Base-by-base conservation (phyloP, 2,797 vertebrate genomes). In the Micromesistius poutassou region DNA sequence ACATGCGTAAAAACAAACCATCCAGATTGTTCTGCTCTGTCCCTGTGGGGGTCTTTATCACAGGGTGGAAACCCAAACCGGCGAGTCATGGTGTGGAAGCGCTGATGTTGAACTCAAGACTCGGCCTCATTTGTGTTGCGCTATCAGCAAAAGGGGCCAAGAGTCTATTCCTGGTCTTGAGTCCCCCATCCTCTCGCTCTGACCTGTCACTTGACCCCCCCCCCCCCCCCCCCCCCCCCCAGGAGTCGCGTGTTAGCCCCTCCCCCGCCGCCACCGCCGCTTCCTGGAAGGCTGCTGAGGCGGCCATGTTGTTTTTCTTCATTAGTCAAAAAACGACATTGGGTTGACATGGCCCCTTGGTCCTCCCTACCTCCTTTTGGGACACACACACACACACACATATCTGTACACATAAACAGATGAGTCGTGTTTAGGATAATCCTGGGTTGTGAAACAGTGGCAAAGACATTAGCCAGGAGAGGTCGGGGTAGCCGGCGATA, bases 371-470 rank as follows among this genome's bases (percentile, higher is more conserved):
- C 75, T 76, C 77, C 81, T 78, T 79, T 80, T 42, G 25, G 19
- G 13, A 13, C 76, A 74, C 71, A 77, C 72, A 25, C 71, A 73
- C 79, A 75, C 73, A 66, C 77, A 78, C 62, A 71, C 30, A 71
- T 71, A 62, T 62, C 50, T 62, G 50, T 9, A 62, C 55, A 25
- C 55, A 62, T 19, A 62, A n/a, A 35, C 7, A n/a, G 16, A 36
- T 5, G 72, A 28, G 72, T n/a, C n/a, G 22, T 9, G 8, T 77
- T 76, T 79, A 30, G 25, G 72, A 25, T 66, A 74, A 62, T 62
- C 55, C n/a, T 62, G 22, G 81, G 86, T 94, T 94, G 92, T 91
- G 92, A 93, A 94, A 94, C 91, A 87, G 90, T 88, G 91, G 87
- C 86, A 88, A 87, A 84, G 78, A 62, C 55, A 25, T 62, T 62